phyloP scores from a whole-genome alignment of 2,797 vertebrate species.

The Lemur catta region DNA sequence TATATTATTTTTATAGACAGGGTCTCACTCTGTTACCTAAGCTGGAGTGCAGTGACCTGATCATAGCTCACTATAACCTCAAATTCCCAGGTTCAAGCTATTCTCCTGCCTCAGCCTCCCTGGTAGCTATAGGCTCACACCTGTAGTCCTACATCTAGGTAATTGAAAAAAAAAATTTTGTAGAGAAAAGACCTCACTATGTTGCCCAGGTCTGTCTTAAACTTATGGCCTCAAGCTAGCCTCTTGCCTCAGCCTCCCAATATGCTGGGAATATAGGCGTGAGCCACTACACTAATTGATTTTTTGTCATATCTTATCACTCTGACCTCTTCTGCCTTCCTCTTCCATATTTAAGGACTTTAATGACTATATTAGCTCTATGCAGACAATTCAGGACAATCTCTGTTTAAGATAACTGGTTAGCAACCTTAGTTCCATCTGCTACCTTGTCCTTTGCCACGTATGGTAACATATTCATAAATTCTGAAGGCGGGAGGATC shows the following conservation, averaged over 20 bases:
- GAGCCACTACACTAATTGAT: background rate
- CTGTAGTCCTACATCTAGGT: background rate
- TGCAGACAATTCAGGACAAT: background rate
- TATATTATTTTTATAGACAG: too few relatives aligned
- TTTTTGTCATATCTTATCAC: background rate
- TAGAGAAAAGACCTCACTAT: background rate
- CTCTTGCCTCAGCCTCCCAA: background rate
- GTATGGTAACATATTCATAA: background rate
- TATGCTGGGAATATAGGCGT: background rate
- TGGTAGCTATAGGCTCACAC: background rate
- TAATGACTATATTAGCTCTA: background rate
- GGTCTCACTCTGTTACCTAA: background rate
- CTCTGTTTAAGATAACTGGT: background rate
- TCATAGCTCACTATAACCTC: background rate
- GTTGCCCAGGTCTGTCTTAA: background rate
- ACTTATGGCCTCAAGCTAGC: background rate
- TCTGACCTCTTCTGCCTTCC: background rate
- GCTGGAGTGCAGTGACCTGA: background rate
- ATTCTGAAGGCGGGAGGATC: background rate
- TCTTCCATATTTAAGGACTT: background rate
- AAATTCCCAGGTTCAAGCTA: background rate
- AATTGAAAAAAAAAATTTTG: background rate
- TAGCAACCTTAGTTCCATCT: background rate
- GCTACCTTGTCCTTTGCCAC: background rate
- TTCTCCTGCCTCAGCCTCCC: background rate